These are phyloP conservation scores for Rallus limicola DNA, from an alignment of 2,113 vertebrate species.

Conservation along the genomic window DNA sequence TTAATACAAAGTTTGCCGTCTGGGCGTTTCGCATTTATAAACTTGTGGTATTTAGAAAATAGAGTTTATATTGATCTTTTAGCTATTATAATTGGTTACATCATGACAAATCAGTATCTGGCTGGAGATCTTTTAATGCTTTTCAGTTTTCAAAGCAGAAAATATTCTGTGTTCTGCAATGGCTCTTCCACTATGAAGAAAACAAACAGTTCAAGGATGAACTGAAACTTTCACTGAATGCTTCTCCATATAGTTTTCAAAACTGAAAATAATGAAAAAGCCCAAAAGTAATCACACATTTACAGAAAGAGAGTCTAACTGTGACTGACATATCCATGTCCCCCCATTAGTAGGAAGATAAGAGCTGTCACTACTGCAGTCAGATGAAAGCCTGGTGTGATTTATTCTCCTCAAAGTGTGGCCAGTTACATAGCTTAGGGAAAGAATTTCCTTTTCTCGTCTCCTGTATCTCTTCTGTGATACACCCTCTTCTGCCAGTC, in stretches of 20 bases:
- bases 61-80: constrained; percentile 1
- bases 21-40: not conserved
- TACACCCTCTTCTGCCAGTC: not conserved
- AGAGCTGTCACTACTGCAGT: not conserved
- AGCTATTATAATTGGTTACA: not conserved
- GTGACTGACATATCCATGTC: not conserved
- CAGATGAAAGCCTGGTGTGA: not conserved
- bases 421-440: not conserved
- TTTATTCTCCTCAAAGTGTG: not conserved
- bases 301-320: not conserved
- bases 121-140: not conserved
- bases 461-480: not conserved
- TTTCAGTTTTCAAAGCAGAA: not conserved
- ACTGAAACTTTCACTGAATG: not conserved
- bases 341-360: not conserved
- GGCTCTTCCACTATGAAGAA: not conserved
- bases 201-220: not conserved
- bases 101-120: not conserved
- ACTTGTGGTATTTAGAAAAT: not conserved
- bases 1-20: not conserved
- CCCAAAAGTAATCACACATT: not conserved
- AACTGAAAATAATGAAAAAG: not conserved
- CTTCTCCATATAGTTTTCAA: not conserved
- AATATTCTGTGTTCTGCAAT: not conserved
- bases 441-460: not conserved